Base-by-base conservation (phyloP, 1,140 invertebrate genomes). In the Hycleus cichorii region DNA sequence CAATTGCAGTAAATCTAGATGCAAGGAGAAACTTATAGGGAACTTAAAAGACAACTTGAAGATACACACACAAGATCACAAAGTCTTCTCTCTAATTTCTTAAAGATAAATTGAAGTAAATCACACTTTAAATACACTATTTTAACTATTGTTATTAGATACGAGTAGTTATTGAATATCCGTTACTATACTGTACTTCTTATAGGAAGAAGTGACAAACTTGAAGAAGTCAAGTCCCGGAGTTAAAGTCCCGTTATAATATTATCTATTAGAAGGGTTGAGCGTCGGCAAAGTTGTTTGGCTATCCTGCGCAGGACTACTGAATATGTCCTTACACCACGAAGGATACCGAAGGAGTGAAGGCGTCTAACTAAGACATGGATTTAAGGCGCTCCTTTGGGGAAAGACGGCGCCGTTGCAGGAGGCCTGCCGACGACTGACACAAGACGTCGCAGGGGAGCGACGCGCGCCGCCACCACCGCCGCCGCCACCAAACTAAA, bases 371-470 rank as follows among this genome's bases (percentile, higher is more conserved):
- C 67, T 73, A 73, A 73, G 72, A 73, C 70, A 65, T 64, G 67
- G 65, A 67, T 66, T 69, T 69, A 72, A 72, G 71, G 71, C 66
- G 69, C 64, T 72, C 62, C 63, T 64, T 63, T 55, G 59, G 56
- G 62, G 56, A 66, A 72, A 71, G 69, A 69, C 65, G 66, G 67
- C 69, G 72, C 60, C 69, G 65, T 55, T 59, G 67, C 55, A 61
- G 63, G 69, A 69, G 67, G 70, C 68, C 70, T 54, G 71, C 62
- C 70, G 71, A 64, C 71, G 69, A 72, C 71, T 72, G 71, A 66
- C 65, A 68, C 66, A 72, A 72, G 70, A 74, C 71, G 72, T 68
- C 67, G 67, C 63, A 59, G 68, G 66, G 64, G 61, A 57, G 55
- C 59, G 58, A 60, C 61, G 65, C 64, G 70, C 69, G 70, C 69